Base-by-base conservation (phyloP, 2,888 invertebrate species). In the Tanaodytes sp. region DNA sequence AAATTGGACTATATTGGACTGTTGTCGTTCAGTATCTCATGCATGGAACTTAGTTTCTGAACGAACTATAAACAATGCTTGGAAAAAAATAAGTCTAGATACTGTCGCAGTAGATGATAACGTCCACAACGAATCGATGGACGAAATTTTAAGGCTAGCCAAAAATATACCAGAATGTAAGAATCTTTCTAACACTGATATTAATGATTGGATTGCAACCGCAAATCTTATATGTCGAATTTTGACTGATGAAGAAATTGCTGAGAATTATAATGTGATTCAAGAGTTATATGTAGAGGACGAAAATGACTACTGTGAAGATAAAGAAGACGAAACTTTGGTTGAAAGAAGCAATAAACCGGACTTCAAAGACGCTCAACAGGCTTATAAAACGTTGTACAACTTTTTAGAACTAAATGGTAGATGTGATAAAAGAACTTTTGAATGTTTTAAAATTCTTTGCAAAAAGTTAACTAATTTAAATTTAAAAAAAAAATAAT, bases 21-120 rank as follows among this genome's bases (percentile, higher is more conserved):
- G 71, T 39, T 69, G 59, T 54, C 65, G 73, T 14, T 69, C 74
- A 48, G 30, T 74, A 18, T 74, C 71, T 9, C 68, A 58, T 52
- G 67, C 75, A 6, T 77, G 73, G 76, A 43, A 73, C 20, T 40
- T 46, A 27, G 51, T 77, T 6, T 42, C 58, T 23, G 40, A 57
- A 23, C 19, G 19, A 12, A 70, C 65, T 18, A 33, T 77, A 11
- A 54, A 45, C 33, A 67, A 65, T 16, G 73, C 72, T 8, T 76
- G 76, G 75, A 73, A 70, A 37, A 73, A 75, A 45, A 36, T 75
- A 19, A 6, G 27, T 27, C 27, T n/a, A n/a, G n/a, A n/a, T 27
- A 6, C 9, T 27, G 9, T 9, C 4, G 5, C 27, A 6, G 27
- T 9, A 6, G 27, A 27, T 16, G 36, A 18, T 18, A 16, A 36